Base-by-base conservation (phyloP, 2,888 invertebrate species). In the Clanis bilineata region DNA sequence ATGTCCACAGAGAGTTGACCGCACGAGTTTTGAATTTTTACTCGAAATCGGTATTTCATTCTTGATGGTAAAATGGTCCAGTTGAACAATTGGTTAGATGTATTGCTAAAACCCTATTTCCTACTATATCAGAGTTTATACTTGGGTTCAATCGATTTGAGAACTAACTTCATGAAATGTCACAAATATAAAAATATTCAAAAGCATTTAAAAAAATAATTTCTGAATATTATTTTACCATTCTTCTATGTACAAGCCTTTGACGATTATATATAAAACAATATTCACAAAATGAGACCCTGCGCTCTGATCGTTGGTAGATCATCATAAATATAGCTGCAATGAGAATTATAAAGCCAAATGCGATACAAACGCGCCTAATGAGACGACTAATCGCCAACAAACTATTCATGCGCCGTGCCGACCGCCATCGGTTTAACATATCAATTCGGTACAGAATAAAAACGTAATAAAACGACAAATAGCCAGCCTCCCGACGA, bases 381-480 rank as follows among this genome's bases (percentile, higher is more conserved):
- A 83, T 79, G 80, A 80, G 69, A 68, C 82, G 77, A 70, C 75
- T 85, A 85, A 85, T 83, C 76, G 74, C 62, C 61, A 61, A 63
- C 65, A 67, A 67, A 74, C 76, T 73, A 76, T 76, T 70, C 70
- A 68, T 69, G 64, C 64, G 67, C 60, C 54, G 64, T 59, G 72
- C 71, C 72, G 69, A 69, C 45, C 61, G 44, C 67, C 60, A 67
- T 68, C 73, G 79, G 74, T 73, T 84, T 80, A 79, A 76, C 80
- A 82, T 83, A 84, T 79, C 83, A 83, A 83, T 85, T 72, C 73
- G 63, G 71, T 68, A 68, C 67, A 59, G 71, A 77, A 76, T 77
- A 77, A 77, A 74, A 76, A 66, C 61, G 73, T 67, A 79, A 79
- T 79, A 78, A 77, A 79, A 66, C 66, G 63, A 77, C 77, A 76